Percentiles rank a stretch among this genome's conserved stretches.
Conservation (phyloP, 2,113 vertebrate species). For the Cinclus mexicanus region DNA sequence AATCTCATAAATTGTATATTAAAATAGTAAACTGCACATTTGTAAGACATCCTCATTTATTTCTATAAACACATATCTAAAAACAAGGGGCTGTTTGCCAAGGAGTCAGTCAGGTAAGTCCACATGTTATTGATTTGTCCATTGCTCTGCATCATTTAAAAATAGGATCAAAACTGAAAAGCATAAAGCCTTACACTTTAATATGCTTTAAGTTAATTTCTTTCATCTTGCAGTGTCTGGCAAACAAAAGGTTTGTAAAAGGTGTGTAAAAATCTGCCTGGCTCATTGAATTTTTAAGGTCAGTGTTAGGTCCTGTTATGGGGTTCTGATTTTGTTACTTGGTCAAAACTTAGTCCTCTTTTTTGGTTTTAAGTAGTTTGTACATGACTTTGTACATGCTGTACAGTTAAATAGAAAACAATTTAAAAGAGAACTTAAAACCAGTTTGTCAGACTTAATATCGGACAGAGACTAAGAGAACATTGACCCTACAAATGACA, state of each 20-base stretch:
- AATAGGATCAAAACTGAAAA: conserved; percentile 31
- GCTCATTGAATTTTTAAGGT: not conserved
- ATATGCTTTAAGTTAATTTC: conserved; percentile 4
- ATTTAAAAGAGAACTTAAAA: not conserved
- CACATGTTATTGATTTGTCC: conserved; percentile 33
- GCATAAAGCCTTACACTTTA: conserved; percentile 18
- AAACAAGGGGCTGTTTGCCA: not conserved
- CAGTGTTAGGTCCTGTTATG: not conserved
- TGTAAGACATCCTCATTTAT: not conserved
- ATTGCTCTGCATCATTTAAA: conserved; percentile 12
- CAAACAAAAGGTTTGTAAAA: not conserved
- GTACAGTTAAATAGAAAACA: not conserved
- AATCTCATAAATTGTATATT: not conserved
- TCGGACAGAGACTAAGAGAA: not conserved
- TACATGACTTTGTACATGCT: not conserved
- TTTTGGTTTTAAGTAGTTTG: not conserved
- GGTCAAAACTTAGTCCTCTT: not conserved
- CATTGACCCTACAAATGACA: fast-evolving
- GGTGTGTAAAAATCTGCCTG: not conserved
- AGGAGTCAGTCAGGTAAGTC: not conserved
- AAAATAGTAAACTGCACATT: conserved; percentile 35
- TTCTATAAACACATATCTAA: not conserved
- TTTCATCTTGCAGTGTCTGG: not conserved
- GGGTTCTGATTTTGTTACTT: not conserved
- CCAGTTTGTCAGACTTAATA: not conserved